These are phyloP conservation scores for Labrus mixtus DNA, from an alignment of 2,113 vertebrate genomes.

Conservation along the genomic window DNA sequence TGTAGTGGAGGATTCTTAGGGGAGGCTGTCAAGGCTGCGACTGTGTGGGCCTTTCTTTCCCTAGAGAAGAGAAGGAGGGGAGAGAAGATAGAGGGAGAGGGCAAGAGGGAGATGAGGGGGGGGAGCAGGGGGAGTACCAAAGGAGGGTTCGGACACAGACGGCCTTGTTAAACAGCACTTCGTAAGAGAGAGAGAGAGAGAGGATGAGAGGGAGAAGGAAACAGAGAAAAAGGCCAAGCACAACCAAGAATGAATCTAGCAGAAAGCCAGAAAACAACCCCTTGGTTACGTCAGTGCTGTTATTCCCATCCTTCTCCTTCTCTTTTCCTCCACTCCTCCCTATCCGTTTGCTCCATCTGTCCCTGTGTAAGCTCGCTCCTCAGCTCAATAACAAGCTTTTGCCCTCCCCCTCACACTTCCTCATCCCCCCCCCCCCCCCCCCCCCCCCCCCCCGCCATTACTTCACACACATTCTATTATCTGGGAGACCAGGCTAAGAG, in stretches of 20 bases:
- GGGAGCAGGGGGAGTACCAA: constrained; percentile 43
- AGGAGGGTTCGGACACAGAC: constrained; percentile 83
- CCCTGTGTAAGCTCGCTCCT: constrained; percentile 61
- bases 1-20: constrained; percentile 79
- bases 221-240: constrained; percentile 49
- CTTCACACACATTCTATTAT: constrained; percentile 78
- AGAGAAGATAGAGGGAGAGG: constrained; percentile 71
- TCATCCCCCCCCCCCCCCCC: constrained; percentile 57
- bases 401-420: constrained; percentile 55
- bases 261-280: constrained; percentile 60
- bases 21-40: constrained; percentile 84
- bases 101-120: constrained; percentile 58
- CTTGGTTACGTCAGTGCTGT: constrained; percentile 77
- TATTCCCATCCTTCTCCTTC: constrained; percentile 53
- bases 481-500: constrained; percentile 68
- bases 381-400: constrained; percentile 73
- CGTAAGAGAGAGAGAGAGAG: constrained; percentile 58
- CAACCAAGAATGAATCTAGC: constrained; percentile 52
- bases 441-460: constrained; percentile 48
- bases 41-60: constrained; percentile 85
- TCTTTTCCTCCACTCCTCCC: constrained; percentile 51
- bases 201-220: constrained; percentile 68
- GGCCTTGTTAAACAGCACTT: constrained; percentile 76
- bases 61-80: constrained; percentile 63
- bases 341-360: constrained; percentile 64